Conservation (phyloP, 2,888 invertebrate species). For the Drosophila prolongata region DNA sequence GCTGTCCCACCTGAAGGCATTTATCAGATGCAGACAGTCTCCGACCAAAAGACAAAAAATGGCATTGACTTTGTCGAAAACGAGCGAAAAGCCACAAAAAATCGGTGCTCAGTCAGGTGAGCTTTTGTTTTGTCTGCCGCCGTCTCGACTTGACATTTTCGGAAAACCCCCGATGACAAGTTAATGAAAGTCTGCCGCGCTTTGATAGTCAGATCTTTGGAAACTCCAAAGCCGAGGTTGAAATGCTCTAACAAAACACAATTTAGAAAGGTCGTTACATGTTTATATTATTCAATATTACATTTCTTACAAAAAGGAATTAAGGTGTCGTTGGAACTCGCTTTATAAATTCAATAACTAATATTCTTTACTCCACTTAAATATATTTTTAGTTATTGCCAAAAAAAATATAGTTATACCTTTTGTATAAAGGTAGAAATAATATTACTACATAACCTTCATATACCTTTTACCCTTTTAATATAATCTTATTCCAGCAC, state of each 20-base stretch:
- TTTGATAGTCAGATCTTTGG: constrained; percentile 17
- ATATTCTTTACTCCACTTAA: no score
- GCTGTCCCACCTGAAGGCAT: constrained; percentile 45
- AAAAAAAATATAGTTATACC: no score
- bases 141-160: constrained; percentile 59
- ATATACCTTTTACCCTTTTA: no score
- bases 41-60: constrained; percentile 34
- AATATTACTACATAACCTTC: no score
- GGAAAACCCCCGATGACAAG: constrained; percentile 61
- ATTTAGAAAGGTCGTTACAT: no score
- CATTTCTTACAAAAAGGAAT: no score
- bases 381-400: no score
- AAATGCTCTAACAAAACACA: constrained; percentile 2
- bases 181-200: constrained; percentile 68
- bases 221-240: neutral
- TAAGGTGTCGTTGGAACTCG: no score
- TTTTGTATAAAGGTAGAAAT: no score
- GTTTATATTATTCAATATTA: no score
- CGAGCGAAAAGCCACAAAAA: constrained; percentile 15
- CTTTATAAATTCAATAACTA: no score
- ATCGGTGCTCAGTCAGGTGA: constrained; percentile 38
- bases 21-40: constrained; percentile 71
- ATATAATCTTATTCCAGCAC: no score
- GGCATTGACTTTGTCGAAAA: constrained; percentile 28
- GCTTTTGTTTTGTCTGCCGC: constrained; percentile 57